Percentiles rank a stretch among this genome's conserved stretches.
Evolutionary conservation across 2,888 invertebrate genomes (phyloP).

Genomic region (Kryphioiulus occultus): DNA sequence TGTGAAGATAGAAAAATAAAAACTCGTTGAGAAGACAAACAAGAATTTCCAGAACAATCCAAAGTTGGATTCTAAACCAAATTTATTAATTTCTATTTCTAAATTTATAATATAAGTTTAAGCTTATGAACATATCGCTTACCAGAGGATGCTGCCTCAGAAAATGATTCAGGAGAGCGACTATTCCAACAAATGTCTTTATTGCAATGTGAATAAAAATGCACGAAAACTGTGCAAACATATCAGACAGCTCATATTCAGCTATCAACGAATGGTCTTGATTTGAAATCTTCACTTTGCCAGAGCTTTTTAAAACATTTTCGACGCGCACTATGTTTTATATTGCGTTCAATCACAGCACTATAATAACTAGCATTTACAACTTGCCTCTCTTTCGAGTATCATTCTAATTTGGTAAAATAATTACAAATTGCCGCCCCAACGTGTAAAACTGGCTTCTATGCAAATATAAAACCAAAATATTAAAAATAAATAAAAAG

Average conservation of each 20-base stretch:
- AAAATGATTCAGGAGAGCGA: not conserved
- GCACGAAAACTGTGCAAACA: conserved; percentile 37
- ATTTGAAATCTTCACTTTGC: conserved; percentile 7
- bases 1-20: no score
- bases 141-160: not conserved
- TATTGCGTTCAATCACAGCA: not conserved
- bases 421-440: not conserved
- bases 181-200: conserved; percentile 17
- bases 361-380: not conserved
- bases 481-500: not conserved
- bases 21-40: no score
- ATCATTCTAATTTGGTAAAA: not conserved
- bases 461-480: not conserved
- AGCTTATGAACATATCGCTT: not conserved
- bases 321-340: not conserved
- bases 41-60: no score
- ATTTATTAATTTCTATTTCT: no score
- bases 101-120: not conserved
- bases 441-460: not conserved
- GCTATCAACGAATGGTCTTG: not conserved
- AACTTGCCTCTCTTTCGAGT: not conserved
- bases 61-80: no score
- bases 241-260: not conserved
- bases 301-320: not conserved
- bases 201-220: conserved; percentile 44